Conservation (phyloP, 2,113 vertebrate species). For the Macroglossus sobrinus region DNA sequence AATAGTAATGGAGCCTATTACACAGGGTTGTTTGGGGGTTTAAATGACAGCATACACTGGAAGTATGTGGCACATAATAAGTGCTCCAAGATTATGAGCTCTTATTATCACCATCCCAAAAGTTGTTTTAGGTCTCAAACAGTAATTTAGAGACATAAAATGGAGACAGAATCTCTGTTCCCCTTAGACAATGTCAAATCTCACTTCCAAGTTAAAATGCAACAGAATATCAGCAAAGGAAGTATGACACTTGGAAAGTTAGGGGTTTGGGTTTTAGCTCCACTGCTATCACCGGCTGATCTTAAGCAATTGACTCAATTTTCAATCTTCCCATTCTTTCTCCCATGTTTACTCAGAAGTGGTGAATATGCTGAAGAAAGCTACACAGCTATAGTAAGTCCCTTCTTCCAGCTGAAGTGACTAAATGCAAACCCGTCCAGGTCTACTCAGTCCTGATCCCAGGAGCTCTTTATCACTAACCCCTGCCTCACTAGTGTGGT, state of each 20-base stretch:
- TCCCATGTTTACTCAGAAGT: not conserved
- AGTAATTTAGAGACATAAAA: not conserved
- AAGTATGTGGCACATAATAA: not conserved
- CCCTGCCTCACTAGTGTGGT: not conserved
- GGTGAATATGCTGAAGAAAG: not conserved
- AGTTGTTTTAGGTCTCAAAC: not conserved
- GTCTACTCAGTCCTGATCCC: not conserved
- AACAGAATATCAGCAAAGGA: not conserved
- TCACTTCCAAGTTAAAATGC: not conserved
- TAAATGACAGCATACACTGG: not conserved
- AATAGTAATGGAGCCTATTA: not conserved
- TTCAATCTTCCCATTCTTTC: not conserved
- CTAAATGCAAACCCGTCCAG: not conserved
- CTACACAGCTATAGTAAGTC: not conserved
- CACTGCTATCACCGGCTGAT: not conserved
- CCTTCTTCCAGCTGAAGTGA: not conserved
- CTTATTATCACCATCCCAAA: not conserved
- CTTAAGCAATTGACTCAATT: not conserved
- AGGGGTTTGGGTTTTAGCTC: not conserved
- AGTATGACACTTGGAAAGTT: not conserved
- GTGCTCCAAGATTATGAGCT: not conserved
- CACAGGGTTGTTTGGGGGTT: not conserved
- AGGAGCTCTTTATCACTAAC: not conserved
- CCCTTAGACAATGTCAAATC: not conserved
- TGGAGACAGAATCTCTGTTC: not conserved